Evolutionary conservation across 2,797 vertebrate species (phyloP), one percentile per base, ranked within the genome.

Genomic region (Neostethus bicornis): DNA sequence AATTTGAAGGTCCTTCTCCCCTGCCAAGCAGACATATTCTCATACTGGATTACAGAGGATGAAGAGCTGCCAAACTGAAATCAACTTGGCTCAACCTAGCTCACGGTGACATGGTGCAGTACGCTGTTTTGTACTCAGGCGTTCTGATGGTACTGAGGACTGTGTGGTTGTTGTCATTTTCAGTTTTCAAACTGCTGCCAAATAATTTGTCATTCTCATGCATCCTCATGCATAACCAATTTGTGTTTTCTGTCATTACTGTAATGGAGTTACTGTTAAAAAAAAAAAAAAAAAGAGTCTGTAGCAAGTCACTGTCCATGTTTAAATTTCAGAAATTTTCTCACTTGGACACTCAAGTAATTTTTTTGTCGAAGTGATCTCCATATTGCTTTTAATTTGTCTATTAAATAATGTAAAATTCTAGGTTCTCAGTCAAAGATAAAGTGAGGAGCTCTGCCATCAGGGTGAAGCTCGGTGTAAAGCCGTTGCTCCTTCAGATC

Each of bases 51-150:
- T 48, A 45, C 65, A 56, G 37, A n/a, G 32, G 50, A 65, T 51
- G 31, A n/a, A 34, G 20, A 48, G 62, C 62, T 69, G 73, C 69
- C 75, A 83, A 65, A 61, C 54, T 44, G 58, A 78, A 80, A 76
- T 81, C 79, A 81, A 77, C 75, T 82, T 77, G 61, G 74, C 37
- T 62, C 24, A 64, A 66, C 51, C 70, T 55, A 26, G 61, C 61
- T 47, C 29, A 48, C 38, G 61, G 47, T 59, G 57, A 72, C 45
- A 61, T 65, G 66, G 74, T n/a, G n/a, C n/a, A n/a, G n/a, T 66
- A 14, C 57, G 29, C 16, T 47, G 26, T 51, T 77, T 56, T 60
- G 51, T 66, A 42, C 70, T 34, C 35, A 19, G 39, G 51, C 23
- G 57, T 65, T 43, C 67, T 14, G 51, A 66, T 75, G 39, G 58